Evolutionary conservation across 2,113 vertebrate genomes (phyloP).

Genomic region (Cephalopterus ornatus): DNA sequence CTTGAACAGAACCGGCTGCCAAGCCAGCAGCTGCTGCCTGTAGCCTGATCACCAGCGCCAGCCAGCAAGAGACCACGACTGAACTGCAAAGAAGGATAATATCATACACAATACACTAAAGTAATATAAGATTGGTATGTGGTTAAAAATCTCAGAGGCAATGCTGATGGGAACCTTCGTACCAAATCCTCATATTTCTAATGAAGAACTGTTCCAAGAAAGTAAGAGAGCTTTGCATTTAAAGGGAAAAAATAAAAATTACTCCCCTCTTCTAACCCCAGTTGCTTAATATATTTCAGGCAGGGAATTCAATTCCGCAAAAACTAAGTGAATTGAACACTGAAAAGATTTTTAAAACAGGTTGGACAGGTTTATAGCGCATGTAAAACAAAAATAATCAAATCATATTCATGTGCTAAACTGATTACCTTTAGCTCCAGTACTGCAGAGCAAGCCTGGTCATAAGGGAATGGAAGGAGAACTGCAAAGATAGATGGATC

Average conservation of each 20-base stretch:
- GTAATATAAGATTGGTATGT: not conserved
- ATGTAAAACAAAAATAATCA: constrained; percentile 52
- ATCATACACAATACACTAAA: not conserved
- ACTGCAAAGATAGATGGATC: not conserved
- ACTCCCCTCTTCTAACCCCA: not conserved
- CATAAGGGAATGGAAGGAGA: not conserved
- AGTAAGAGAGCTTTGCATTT: not conserved
- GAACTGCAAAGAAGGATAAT: not conserved
- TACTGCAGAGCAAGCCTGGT: not conserved
- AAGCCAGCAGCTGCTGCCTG: constrained; percentile 9
- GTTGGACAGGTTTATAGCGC: constrained; percentile 19
- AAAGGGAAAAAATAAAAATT: not conserved
- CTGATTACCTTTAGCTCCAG: constrained; percentile 23
- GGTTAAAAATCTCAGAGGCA: not conserved
- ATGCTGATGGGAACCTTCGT: not conserved
- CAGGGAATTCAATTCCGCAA: not conserved
- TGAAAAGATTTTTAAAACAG: constrained; percentile 38
- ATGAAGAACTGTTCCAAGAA: not conserved
- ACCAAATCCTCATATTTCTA: not conserved
- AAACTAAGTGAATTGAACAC: constrained; percentile 11
- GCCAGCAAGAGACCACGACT: not conserved
- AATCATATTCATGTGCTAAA: constrained; percentile 38
- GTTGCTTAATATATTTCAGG: not conserved
- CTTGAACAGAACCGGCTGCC: not conserved
- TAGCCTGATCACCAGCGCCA: not conserved